Evolutionary conservation across 2,888 invertebrate species (phyloP).

Genomic region (Boloria selene): DNA sequence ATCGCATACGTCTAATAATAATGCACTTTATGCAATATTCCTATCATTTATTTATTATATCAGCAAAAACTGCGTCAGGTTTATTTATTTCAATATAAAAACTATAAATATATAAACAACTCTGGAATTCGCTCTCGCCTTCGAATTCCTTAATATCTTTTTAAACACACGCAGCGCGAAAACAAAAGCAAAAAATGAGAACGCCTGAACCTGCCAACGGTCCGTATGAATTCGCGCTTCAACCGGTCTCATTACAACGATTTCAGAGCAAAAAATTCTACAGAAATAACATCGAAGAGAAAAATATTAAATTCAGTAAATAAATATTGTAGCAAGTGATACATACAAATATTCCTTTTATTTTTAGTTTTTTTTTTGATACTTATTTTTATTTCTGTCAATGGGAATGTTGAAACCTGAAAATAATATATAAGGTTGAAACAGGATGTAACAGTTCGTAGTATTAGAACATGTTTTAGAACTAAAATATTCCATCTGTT

Average conservation of each 20-base stretch:
- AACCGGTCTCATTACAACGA: conserved; percentile 28
- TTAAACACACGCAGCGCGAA: conserved; percentile 27
- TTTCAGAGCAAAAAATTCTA: conserved; percentile 2
- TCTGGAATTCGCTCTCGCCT: conserved; percentile 32
- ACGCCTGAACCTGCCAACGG: conserved; percentile 35
- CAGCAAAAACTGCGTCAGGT: conserved; percentile 4
- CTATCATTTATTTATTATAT: not conserved
- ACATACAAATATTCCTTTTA: too few species aligned
- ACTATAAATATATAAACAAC: conserved; percentile 5
- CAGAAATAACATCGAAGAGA: conserved; percentile 1
- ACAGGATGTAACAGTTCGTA: too few species aligned
- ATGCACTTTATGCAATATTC: not conserved
- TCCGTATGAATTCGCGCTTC: conserved; percentile 34
- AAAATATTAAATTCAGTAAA: not conserved
- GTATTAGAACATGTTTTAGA: too few species aligned
- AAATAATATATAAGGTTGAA: too few species aligned
- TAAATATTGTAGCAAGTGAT: not conserved
- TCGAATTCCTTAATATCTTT: conserved; percentile 30
- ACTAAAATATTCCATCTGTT: too few species aligned
- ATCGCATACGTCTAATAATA: not conserved
- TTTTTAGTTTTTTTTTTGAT: too few species aligned
- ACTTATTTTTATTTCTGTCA: too few species aligned
- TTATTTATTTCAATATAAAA: not conserved
- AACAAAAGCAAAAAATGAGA: conserved; percentile 36
- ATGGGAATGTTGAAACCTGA: too few species aligned